Conservation (phyloP, 2,888 invertebrate species). For the Linyphia triangularis region DNA sequence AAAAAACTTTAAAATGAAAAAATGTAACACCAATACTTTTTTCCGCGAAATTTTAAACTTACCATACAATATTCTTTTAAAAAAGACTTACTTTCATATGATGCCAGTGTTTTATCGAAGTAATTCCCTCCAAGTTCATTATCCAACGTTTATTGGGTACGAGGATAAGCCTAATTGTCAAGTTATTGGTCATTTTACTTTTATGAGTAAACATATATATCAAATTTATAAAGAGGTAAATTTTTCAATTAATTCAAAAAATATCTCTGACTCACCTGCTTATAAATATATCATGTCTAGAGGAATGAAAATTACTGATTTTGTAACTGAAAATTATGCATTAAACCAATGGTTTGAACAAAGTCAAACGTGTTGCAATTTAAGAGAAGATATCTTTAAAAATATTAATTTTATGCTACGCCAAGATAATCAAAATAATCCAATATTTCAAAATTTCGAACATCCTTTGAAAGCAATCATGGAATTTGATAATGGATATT, state of each 20-base stretch:
- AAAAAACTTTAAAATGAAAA: neutral
- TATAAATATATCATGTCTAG: neutral
- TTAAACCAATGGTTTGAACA: neutral
- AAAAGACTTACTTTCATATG: neutral
- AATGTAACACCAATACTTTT: neutral
- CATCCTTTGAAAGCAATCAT: constrained; percentile 16
- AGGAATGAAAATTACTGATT: neutral
- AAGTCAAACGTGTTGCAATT: neutral
- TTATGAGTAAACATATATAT: neutral
- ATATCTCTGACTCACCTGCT: neutral
- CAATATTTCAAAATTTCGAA: neutral
- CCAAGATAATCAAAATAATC: neutral
- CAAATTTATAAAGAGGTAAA: neutral
- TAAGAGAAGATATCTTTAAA: neutral
- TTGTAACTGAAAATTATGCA: neutral
- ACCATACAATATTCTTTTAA: neutral
- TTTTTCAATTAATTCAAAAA: neutral
- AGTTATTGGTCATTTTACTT: neutral
- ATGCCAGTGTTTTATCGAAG: neutral
- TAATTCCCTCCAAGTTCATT: neutral
- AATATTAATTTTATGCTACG: neutral
- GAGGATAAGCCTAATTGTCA: neutral
- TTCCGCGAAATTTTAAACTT: neutral
- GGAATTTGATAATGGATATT: constrained; percentile 6
- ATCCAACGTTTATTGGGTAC: neutral